phyloP scores from a whole-genome alignment of 2,113 vertebrate genomes.

The Falcunculus frontatus region DNA sequence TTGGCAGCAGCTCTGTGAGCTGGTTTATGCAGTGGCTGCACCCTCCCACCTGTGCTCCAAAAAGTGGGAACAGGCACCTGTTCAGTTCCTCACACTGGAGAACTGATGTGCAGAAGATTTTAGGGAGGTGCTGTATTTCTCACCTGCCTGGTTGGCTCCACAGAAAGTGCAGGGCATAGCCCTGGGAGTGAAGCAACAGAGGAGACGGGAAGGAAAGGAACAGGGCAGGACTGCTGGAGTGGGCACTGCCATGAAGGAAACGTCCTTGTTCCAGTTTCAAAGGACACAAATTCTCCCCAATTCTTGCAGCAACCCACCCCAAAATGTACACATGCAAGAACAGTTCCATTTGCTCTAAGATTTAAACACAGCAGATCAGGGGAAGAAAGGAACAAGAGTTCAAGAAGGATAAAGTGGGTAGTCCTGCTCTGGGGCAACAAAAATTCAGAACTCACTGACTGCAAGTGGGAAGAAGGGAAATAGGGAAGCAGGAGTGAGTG shows the following conservation, averaged over 20 bases:
- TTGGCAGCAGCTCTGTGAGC: not conserved
- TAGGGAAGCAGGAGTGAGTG: not conserved
- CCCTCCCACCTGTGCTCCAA: not conserved
- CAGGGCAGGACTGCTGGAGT: not conserved
- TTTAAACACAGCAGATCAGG: not conserved
- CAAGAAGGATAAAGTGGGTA: not conserved
- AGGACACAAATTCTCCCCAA: not conserved
- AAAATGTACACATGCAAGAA: not conserved
- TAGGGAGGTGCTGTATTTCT: not conserved
- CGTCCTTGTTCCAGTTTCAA: not conserved
- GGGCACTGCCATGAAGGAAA: not conserved
- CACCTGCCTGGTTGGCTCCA: not conserved
- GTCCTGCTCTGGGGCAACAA: not conserved
- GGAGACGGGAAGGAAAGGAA: not conserved
- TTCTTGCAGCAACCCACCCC: not conserved
- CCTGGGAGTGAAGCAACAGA: not conserved
- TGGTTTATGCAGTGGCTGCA: not conserved
- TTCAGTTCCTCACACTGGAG: not conserved
- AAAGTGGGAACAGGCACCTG: not conserved
- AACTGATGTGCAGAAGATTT: not conserved
- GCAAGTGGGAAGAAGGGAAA: not conserved
- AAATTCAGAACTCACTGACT: not conserved
- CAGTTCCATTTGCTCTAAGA: not conserved
- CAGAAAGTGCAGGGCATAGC: not conserved
- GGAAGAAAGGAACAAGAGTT: not conserved